A percentile compares a stretch with the other conserved stretches of the same genome.
Conservation (phyloP, 2,888 invertebrate genomes). For the Gymnosoma rotundatum region DNA sequence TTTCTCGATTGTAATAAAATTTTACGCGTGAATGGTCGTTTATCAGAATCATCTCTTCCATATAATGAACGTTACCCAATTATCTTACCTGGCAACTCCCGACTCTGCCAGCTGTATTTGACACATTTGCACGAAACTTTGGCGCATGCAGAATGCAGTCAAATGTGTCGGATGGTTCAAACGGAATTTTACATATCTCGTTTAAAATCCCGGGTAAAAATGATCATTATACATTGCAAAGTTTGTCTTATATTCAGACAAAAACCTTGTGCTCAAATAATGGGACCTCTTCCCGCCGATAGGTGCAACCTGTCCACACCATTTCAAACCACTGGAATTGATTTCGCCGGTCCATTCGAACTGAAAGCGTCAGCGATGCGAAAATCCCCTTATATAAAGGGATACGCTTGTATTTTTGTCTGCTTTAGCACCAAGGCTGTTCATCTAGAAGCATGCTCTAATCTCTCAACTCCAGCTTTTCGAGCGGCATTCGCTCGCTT, state of each 20-base stretch:
- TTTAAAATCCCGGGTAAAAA: neutral
- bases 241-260: conserved; percentile 10
- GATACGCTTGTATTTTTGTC: too few species aligned
- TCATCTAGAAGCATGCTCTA: too few species aligned
- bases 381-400: too few species aligned
- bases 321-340: conserved; percentile 18
- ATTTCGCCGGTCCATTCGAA: conserved; percentile 36
- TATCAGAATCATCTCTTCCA: conserved; percentile 5
- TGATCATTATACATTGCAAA: neutral
- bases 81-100: neutral
- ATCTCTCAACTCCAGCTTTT: too few species aligned
- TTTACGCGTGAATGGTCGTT: neutral
- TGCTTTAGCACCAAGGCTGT: too few species aligned
- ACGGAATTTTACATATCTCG: neutral
- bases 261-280: conserved; percentile 6
- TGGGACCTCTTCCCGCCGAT: conserved; percentile 26
- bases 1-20: neutral
- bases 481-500: too few species aligned
- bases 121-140: neutral
- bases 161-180: neutral
- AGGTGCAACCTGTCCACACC: neutral
- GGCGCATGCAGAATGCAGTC: too few species aligned
- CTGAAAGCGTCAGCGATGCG: neutral
- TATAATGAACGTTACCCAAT: conserved; percentile 4
- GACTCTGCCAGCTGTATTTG: neutral